These are phyloP conservation scores for Drosophila phalerata DNA, from an alignment of 2,888 invertebrate species.

Conservation along the genomic window DNA sequence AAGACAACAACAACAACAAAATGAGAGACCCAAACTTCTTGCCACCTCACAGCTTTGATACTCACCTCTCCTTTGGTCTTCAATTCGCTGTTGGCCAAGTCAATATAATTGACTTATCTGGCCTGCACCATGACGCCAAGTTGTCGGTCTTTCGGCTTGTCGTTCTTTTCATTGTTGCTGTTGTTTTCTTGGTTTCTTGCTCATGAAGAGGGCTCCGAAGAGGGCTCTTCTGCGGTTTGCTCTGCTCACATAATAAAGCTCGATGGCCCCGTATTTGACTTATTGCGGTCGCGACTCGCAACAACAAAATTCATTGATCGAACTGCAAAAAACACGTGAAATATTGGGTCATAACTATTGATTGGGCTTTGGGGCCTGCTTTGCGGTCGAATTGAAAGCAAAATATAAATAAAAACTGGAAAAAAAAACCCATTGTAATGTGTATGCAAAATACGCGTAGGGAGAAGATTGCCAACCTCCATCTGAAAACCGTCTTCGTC, in stretches of 20 bases:
- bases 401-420: slow-evolving; percentile 23
- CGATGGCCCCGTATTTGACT: slow-evolving; percentile 77
- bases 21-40: slow-evolving; percentile 37
- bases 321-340: slow-evolving; percentile 70
- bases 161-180: slow-evolving; percentile 19
- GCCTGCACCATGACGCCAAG: slow-evolving; percentile 43
- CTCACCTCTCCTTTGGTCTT: slow-evolving; percentile 9
- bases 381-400: slow-evolving; percentile 70
- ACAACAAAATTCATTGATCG: slow-evolving; percentile 63
- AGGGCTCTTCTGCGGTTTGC: slow-evolving; percentile 62
- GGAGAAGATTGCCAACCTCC: slow-evolving; percentile 19
- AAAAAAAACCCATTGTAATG: slow-evolving; percentile 8
- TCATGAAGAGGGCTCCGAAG: slow-evolving; percentile 35
- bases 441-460: slow-evolving; percentile 49
- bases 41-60: slow-evolving; percentile 63
- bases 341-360: slow-evolving; percentile 77
- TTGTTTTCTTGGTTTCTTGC: slow-evolving; percentile 17
- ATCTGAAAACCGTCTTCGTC: neutral
- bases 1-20: slow-evolving; percentile 5
- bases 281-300: slow-evolving; percentile 69
- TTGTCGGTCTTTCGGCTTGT: slow-evolving; percentile 21
- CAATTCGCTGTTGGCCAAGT: slow-evolving; percentile 54
- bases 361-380: slow-evolving; percentile 54
- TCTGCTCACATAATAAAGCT: slow-evolving; percentile 67
- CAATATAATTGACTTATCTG: slow-evolving; percentile 78